phyloP scores from a whole-genome alignment of 2,888 invertebrate genomes.

The Drosophila mayaguana region DNA sequence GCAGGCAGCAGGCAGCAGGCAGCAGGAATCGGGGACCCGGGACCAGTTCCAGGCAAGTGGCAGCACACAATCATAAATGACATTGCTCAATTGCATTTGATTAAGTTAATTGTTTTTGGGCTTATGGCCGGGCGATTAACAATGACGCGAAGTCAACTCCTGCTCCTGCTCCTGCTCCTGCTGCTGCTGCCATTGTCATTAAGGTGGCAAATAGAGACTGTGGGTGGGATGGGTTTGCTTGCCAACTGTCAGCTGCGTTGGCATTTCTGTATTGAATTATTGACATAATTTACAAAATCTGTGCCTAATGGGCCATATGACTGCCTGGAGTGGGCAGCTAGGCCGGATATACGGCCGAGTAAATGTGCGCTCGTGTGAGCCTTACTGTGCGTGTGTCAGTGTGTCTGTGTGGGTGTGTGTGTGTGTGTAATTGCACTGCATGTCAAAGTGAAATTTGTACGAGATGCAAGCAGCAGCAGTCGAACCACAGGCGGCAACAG shows the following conservation, averaged over 20 bases:
- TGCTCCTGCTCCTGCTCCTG: slow-evolving; percentile 10
- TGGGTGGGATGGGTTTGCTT: slow-evolving; percentile 4
- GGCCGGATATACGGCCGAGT: slow-evolving; percentile 34
- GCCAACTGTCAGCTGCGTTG: slow-evolving; percentile 67
- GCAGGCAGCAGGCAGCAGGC: neutral
- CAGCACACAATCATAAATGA: slow-evolving; percentile 73
- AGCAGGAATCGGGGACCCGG: neutral
- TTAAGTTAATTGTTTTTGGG: slow-evolving; percentile 77
- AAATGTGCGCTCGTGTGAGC: slow-evolving; percentile 22
- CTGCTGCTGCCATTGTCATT: slow-evolving; percentile 44
- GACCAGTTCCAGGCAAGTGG: slow-evolving; percentile 46
- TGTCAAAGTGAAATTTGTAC: slow-evolving; percentile 40
- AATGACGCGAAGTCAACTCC: slow-evolving; percentile 63
- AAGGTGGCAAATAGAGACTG: slow-evolving; percentile 46
- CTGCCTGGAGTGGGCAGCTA: slow-evolving; percentile 43
- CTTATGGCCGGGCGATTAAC: slow-evolving; percentile 74
- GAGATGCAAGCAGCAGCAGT: slow-evolving; percentile 2
- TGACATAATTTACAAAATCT: slow-evolving; percentile 80
- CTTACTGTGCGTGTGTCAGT: neutral
- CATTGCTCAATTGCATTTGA: slow-evolving; percentile 80
- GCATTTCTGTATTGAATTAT: slow-evolving; percentile 78
- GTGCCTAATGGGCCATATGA: slow-evolving; percentile 76
- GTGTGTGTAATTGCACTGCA: slow-evolving; percentile 20
- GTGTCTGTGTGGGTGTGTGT: neutral
- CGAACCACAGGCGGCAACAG: slow-evolving; percentile 57